Conservation (phyloP, 2,888 invertebrate genomes). For the Dysmachus trigonus region DNA sequence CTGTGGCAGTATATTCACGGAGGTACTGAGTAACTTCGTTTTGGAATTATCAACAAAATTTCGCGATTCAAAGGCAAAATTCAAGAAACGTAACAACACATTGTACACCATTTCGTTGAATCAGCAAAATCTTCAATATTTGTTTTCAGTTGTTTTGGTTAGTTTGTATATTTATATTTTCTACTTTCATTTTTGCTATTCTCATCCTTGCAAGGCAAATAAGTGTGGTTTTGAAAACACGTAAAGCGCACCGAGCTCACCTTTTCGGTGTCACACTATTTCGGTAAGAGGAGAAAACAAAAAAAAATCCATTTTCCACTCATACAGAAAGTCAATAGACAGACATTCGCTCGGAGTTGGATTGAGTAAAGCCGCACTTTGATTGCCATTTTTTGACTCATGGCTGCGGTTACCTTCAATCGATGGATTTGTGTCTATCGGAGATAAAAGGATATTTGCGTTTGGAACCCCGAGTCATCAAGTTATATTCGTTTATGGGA, state of each 20-base stretch:
- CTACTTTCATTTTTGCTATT: background rate
- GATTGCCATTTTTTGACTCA: background rate
- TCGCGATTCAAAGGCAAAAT: background rate
- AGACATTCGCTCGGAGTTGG: background rate
- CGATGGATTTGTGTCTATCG: background rate
- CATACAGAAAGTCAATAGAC: conserved; percentile 7
- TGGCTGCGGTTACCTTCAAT: background rate
- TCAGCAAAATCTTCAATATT: background rate
- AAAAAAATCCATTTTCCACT: background rate
- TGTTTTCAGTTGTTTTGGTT: no score
- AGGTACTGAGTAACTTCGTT: background rate
- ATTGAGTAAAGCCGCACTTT: background rate
- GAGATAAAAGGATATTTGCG: background rate
- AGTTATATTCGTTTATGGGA: background rate
- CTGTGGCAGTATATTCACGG: background rate
- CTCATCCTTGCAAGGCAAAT: background rate
- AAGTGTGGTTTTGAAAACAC: background rate
- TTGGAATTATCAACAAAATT: background rate
- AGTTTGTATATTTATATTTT: background rate
- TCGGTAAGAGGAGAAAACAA: background rate
- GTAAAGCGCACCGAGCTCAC: background rate
- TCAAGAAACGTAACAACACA: background rate
- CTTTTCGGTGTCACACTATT: background rate
- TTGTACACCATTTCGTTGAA: background rate
- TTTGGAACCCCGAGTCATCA: background rate